Conservation (phyloP, 2,888 invertebrate species). For the Lissocephala sabroskyi region DNA sequence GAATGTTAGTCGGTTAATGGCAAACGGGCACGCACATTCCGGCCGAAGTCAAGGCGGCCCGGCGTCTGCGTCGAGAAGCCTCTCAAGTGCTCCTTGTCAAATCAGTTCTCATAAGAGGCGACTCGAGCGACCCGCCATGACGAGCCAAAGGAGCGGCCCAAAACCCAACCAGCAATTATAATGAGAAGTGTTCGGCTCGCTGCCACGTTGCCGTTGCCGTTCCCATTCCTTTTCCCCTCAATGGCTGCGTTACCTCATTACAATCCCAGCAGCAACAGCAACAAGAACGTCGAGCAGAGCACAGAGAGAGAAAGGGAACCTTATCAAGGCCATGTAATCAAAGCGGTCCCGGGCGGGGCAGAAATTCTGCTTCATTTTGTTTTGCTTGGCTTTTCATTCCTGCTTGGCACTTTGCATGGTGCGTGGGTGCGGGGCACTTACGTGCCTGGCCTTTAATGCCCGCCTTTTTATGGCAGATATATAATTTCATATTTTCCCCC, state of each 20-base stretch:
- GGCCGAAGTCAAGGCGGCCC: too few relatives aligned
- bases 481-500: conserved; percentile 63
- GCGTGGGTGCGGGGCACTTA: background rate
- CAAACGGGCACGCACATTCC: too few relatives aligned
- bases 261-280: conserved; percentile 21
- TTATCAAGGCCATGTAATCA: conserved; percentile 55
- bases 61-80: too few relatives aligned
- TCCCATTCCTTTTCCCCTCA: too few relatives aligned
- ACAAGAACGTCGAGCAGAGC: conserved; percentile 5
- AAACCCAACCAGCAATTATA: too few relatives aligned
- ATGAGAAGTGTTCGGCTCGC: conserved; percentile 52
- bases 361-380: conserved; percentile 26
- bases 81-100: too few relatives aligned
- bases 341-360: conserved; percentile 13
- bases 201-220: too few relatives aligned
- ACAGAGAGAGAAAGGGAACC: conserved; percentile 15
- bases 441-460: conserved; percentile 5
- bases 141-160: background rate
- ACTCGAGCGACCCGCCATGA: too few relatives aligned
- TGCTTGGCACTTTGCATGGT: conserved; percentile 1
- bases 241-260: conserved; percentile 19
- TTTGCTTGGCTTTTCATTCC: background rate
- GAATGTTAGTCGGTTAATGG: too few relatives aligned
- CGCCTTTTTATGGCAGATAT: conserved; percentile 33
- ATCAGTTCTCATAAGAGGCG: too few relatives aligned